Base-by-base conservation (phyloP, 37 sponge, comb jelly and placozoan species). In the Corticium candelabrum region DNA sequence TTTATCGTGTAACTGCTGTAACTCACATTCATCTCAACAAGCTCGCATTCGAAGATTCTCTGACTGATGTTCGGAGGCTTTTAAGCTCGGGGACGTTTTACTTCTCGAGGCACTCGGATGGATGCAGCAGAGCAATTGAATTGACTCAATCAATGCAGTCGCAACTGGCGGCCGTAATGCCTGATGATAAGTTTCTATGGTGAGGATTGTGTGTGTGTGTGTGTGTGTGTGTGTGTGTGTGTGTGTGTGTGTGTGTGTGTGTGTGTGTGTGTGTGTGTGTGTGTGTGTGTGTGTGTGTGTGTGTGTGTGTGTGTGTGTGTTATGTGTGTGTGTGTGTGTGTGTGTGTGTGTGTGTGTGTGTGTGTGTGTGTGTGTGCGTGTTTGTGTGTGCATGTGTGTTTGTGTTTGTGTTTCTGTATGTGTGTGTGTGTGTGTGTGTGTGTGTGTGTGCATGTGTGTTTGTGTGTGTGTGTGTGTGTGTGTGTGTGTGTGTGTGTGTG, bases 331-430 rank as follows among this genome's bases (percentile, higher is more conserved):
- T n/a, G n/a, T n/a, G n/a, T n/a, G n/a, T n/a, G n/a, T n/a, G n/a
- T n/a, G n/a, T n/a, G 56, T 43, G 56, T 43, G 56, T 43, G 56
- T 43, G 56, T 70, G 3, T 70, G 73, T 3, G 33, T 70, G 73
- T 70, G 33, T 3, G 73, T 70, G 33, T 70, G 73, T 70, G 33
- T 70, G 73, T 70, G 33, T 70, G n/a, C n/a, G n/a, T n/a, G n/a
- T n/a, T n/a, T n/a, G n/a, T n/a, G n/a, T n/a, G n/a, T n/a, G n/a
- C n/a, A n/a, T n/a, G n/a, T n/a, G n/a, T n/a, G n/a, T n/a, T n/a
- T n/a, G n/a, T n/a, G n/a, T n/a, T n/a, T n/a, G 73, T 70, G 33
- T 70, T 11, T 50, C 62, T 50, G 62, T 50, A 11, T 50, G 62
- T 50, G 15, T 70, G 73, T 15, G 31, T 70, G 73, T 15, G n/a